phyloP scores from a whole-genome alignment of 2,888 invertebrate genomes.

The Miltochrista miniata region DNA sequence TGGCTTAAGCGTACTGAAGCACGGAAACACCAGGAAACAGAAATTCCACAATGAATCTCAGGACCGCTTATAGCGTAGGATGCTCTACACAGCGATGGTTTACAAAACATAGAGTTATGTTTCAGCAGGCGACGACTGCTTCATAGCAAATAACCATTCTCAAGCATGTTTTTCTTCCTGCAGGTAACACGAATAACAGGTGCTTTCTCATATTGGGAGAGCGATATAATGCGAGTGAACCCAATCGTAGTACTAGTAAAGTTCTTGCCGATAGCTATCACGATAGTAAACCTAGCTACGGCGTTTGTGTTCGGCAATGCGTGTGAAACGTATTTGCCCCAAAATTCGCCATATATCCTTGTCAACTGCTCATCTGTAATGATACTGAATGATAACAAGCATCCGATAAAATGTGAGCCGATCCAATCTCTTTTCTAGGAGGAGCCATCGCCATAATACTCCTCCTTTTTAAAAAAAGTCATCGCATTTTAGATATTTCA shows the following conservation, averaged over 20 bases:
- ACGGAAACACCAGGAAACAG: no score
- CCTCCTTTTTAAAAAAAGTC: no score
- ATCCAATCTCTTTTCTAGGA: no score
- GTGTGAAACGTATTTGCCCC: constrained; percentile 47
- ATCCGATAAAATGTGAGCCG: constrained; percentile 51
- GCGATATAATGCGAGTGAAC: constrained; percentile 68
- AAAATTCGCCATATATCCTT: constrained; percentile 34
- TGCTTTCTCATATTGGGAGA: constrained; percentile 68
- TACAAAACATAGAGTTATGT: no score
- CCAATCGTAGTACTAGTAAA: constrained; percentile 64
- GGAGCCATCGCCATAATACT: no score
- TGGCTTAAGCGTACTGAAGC: no score
- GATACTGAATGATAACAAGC: constrained; percentile 36
- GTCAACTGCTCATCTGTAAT: constrained; percentile 61
- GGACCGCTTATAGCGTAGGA: no score
- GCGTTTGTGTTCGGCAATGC: constrained; percentile 62
- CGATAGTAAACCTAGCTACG: constrained; percentile 66
- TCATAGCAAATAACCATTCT: background rate
- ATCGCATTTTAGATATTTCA: no score
- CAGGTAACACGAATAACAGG: constrained; percentile 69
- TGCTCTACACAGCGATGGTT: no score
- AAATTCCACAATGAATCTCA: no score
- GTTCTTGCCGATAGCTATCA: constrained; percentile 66
- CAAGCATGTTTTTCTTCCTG: constrained; percentile 22
- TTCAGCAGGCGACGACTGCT: background rate